phyloP scores from a whole-genome alignment of 2,113 vertebrate genomes.

The Rattus rattus region DNA sequence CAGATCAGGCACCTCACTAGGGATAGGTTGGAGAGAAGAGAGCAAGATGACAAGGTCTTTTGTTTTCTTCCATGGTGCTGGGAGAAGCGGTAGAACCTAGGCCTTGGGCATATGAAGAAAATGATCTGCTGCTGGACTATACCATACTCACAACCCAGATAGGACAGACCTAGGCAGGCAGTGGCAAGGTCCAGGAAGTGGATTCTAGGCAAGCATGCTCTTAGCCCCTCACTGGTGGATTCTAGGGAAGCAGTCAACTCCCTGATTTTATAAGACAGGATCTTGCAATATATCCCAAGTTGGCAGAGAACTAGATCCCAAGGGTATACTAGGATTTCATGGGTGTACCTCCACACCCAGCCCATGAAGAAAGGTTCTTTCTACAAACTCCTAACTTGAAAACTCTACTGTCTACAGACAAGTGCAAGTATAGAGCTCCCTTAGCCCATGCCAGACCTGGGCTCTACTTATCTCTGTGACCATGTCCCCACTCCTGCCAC shows the following conservation, averaged over 20 bases:
- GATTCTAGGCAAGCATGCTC: not conserved
- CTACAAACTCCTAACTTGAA: not conserved
- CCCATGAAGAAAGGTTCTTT: not conserved
- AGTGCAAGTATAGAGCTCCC: not conserved
- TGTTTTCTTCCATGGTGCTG: not conserved
- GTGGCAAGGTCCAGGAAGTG: not conserved
- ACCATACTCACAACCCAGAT: not conserved
- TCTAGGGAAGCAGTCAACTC: not conserved
- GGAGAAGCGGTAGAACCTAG: not conserved
- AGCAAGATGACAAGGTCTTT: not conserved
- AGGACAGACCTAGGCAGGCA: not conserved
- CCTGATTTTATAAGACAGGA: not conserved
- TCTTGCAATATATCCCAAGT: not conserved
- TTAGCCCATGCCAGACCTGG: not conserved
- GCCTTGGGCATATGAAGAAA: not conserved
- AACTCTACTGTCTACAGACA: not conserved
- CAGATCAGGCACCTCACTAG: slow-evolving; percentile 94
- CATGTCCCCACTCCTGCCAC: not conserved
- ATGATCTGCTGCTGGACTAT: not conserved
- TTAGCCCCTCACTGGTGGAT: not conserved
- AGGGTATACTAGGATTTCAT: not conserved
- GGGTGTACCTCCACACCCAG: not conserved
- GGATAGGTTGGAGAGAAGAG: not conserved
- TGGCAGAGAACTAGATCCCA: not conserved
- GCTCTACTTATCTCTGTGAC: not conserved